phyloP scores from a whole-genome alignment of 2,888 invertebrate genomes.

The Axea sp. region DNA sequence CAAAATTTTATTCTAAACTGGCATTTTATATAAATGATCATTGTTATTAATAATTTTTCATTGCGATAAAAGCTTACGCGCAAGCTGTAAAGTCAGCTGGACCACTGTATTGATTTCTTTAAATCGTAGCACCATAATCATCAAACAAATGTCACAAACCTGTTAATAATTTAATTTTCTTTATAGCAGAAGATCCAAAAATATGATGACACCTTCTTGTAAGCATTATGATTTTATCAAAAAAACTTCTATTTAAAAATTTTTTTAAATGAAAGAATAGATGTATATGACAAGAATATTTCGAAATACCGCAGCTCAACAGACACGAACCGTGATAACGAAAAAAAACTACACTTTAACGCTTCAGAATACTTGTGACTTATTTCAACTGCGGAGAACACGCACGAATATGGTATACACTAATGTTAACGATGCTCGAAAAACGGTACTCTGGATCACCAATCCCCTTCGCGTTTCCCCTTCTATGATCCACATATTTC shows the following conservation, averaged over 20 bases:
- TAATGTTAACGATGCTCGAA: slow-evolving; percentile 27
- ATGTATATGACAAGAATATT: too few species aligned
- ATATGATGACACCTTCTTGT: slow-evolving; percentile 39
- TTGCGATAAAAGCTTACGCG: slow-evolving; percentile 19
- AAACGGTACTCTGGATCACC: slow-evolving; percentile 40
- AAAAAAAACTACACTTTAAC: too few species aligned
- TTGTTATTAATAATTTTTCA: too few species aligned
- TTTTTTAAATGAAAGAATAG: neutral
- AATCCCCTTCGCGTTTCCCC: slow-evolving; percentile 40
- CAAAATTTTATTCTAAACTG: too few species aligned
- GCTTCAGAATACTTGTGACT: slow-evolving; percentile 3
- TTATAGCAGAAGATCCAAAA: slow-evolving; percentile 26
- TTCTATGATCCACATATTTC: slow-evolving; percentile 21
- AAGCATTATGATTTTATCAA: slow-evolving; percentile 26
- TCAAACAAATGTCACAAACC: slow-evolving; percentile 18
- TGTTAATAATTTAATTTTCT: slow-evolving; percentile 30
- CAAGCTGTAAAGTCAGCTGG: slow-evolving; percentile 33
- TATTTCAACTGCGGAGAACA: slow-evolving; percentile 5
- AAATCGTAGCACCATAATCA: neutral
- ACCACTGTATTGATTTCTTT: slow-evolving; percentile 52
- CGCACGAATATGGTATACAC: slow-evolving; percentile 34
- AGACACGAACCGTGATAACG: too few species aligned
- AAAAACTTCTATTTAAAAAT: neutral
- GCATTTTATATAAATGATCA: too few species aligned
- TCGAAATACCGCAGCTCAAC: too few species aligned